phyloP scores from a whole-genome alignment of 2,113 vertebrate species.

The Rhinolophus sinicus region DNA sequence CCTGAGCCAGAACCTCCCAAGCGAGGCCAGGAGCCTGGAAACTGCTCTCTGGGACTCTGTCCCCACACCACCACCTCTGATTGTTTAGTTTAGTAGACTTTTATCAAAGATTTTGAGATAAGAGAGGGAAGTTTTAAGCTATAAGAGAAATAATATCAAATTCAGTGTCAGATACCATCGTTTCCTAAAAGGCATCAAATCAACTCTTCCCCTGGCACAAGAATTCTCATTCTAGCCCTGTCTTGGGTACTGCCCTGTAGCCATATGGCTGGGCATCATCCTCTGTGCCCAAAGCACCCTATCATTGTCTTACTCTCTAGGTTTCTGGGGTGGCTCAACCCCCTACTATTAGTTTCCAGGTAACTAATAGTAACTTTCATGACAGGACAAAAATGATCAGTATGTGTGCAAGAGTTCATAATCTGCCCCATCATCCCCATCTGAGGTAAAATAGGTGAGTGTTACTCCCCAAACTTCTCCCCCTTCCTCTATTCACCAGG shows the following conservation, averaged over 20 bases:
- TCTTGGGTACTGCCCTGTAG: no score
- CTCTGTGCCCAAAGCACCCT: rapidly evolving
- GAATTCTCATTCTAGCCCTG: not conserved
- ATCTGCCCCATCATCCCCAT: not conserved
- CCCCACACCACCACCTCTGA: not conserved
- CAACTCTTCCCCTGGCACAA: not conserved
- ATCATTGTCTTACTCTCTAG: not conserved
- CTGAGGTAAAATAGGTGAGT: no score
- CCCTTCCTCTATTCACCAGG: no score
- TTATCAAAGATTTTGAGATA: not conserved
- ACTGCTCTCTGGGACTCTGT: no score
- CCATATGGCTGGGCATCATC: not conserved
- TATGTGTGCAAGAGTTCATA: rapidly evolving
- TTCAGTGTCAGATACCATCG: not conserved
- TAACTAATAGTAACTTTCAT: not conserved
- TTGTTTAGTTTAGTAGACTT: not conserved
- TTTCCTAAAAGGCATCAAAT: not conserved
- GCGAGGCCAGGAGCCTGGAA: no score
- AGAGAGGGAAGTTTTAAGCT: not conserved
- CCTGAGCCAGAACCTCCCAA: no score
- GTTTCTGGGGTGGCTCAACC: no score
- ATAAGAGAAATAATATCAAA: not conserved
- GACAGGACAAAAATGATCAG: not conserved
- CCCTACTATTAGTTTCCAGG: not conserved
- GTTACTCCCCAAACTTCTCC: not conserved